Base-by-base conservation (phyloP, 1,140 invertebrate species). In the Contarinia nasturtii region DNA sequence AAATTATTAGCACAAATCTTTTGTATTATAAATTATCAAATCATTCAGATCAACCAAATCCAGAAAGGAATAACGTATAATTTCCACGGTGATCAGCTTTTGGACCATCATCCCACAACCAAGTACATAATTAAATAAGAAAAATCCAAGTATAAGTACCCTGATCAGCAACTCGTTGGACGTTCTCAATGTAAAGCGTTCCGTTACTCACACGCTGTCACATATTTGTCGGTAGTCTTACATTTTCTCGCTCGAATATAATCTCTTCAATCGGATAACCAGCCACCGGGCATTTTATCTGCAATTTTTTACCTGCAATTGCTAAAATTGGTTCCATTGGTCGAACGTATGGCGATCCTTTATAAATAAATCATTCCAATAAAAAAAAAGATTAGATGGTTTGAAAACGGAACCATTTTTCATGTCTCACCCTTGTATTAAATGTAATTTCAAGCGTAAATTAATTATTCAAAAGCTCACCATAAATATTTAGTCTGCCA, bases 181-280 rank as follows among this genome's bases (percentile, higher is more conserved):
- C 72, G 48, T 73, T 75, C 38, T 73, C 67, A 34, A 83, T 72
- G 45, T 66, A 68, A 18, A 83, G 62, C 1, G 73, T 76, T 33
- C 79, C 79, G 55, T 82, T 78, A 34, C 66, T 65, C 2, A 80
- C 73, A 53, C 73, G 68, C 54, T 82, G 78, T 54, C 77, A 67
- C 60, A 80, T 73, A 57, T 79, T 80, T n/a, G 73, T 70, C 2
- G 79, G 79, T 37, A 83, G 61, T 46, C 59, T 65, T 20, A 68
- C 60, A 7, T 68, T 71, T 54, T 76, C 79, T 80, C 54, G 46
- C 58, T 50, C 48, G 46, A 55, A 52, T 36, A 66, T 61, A 33
- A 80, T 70, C 19, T 67, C 69, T 50, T 74, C 68, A 33, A 82
- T 74, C 10, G 80, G 80, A 60, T 77, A 80, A 15, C 80, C 80